Conservation (phyloP, 2,888 invertebrate species). For the Chrysopilus asiliformis region DNA sequence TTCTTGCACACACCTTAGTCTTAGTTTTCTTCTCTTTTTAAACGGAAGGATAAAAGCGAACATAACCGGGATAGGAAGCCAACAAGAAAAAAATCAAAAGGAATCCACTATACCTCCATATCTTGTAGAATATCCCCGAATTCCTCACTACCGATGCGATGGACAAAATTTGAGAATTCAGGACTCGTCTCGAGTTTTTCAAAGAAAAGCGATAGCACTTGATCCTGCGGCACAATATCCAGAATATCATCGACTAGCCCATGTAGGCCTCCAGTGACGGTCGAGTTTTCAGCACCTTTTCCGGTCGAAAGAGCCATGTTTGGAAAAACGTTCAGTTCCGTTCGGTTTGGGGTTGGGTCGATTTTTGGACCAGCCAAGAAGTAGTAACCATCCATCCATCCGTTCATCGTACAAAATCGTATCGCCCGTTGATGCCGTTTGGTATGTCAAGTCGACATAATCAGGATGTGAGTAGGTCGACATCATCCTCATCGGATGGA, state of each 20-base stretch:
- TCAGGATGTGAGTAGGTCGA: no score
- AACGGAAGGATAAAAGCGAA: no score
- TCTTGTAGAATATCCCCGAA: conserved; percentile 27
- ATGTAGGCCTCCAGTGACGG: conserved; percentile 24
- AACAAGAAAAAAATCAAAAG: neutral
- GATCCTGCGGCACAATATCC: conserved; percentile 31
- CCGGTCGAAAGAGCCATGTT: no score
- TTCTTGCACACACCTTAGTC: no score
- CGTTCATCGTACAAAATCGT: no score
- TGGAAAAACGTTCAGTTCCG: conserved; percentile 1
- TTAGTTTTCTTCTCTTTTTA: no score
- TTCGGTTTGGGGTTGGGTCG: no score
- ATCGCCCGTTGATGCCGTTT: no score
- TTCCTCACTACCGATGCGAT: conserved; percentile 27
- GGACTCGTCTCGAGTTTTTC: conserved; percentile 31
- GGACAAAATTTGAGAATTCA: conserved; percentile 29
- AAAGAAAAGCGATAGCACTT: conserved; percentile 31
- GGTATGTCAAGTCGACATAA: no score
- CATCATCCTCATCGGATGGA: no score
- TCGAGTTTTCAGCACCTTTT: conserved; percentile 11
- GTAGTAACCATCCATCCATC: no score
- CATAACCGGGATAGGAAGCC: neutral
- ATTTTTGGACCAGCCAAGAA: no score
- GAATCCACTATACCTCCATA: conserved; percentile 26
- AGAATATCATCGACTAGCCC: conserved; percentile 31